Evolutionary conservation across 2,797 vertebrate genomes (phyloP), one percentile per base, ranked within the genome.

Genomic region (Sebastiscus tertius): DNA sequence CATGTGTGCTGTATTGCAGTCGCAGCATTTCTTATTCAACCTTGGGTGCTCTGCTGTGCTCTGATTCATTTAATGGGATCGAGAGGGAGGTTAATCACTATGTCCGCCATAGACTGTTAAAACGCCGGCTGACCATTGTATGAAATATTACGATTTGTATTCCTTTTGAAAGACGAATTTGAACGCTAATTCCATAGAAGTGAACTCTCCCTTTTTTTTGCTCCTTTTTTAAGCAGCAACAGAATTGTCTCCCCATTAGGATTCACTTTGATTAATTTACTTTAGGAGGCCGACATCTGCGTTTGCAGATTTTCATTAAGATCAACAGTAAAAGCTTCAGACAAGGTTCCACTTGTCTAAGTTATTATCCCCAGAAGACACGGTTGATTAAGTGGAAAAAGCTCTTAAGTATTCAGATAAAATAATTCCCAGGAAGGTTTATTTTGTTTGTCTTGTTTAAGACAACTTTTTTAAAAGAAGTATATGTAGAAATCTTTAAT

Each of bases 291-390:
- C 59, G 80, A 89, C 90, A 93, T 92, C 90, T 93, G 92, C 79
- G 82, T 90, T 92, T 87, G 90, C 86, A 95, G 93, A 95, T 95
- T 95, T 96, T 95, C 94, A 95, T 96, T 95, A 95, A 92, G 93
- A 94, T 95, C 88, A 93, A 80, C 85, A 88, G 90, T 89, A 85
- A 93, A 90, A 79, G 88, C 89, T 89, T 87, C 76, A 93, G 88
- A 93, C 91, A 87, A 89, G 79, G 87, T 87, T 90, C 84, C 80
- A 84, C 82, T 90, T 83, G 80, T 90, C 85, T 87, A 85, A 84
- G 87, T 90, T 94, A 92, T 94, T 89, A 89, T 90, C 80, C 87
- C 91, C 87, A 83, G 79, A 89, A 87, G 88, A 85, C 86, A 88
- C 36, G 75, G 82, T 81, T 77, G 81, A 92, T 93, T 88, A 89